A percentile compares a stretch with the other conserved stretches of the same genome.
Conservation (phyloP, 2,888 invertebrate genomes). For the Gastrophysa polygoni region DNA sequence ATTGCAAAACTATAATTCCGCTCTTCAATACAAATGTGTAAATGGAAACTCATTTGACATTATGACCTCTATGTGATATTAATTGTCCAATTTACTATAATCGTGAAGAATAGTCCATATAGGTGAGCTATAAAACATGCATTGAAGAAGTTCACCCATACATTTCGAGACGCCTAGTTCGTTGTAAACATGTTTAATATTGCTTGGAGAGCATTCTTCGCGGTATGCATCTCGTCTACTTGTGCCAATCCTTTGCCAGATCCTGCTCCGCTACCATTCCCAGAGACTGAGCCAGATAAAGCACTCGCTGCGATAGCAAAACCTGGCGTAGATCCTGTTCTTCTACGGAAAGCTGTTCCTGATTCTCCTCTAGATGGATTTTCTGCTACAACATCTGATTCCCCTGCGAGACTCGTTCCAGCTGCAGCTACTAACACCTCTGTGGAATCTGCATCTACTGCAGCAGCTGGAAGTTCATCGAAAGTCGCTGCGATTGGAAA, state of each 20-base stretch:
- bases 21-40: background rate
- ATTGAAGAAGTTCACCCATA: background rate
- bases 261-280: background rate
- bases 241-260: slow-evolving; percentile 4
- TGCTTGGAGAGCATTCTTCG: background rate
- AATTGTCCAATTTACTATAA: slow-evolving; percentile 16
- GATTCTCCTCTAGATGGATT: background rate
- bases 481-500: background rate
- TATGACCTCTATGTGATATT: slow-evolving; percentile 14
- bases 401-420: background rate
- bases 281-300: background rate
- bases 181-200: slow-evolving; percentile 2
- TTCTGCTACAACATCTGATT: background rate
- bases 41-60: background rate
- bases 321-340: background rate
- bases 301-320: background rate
- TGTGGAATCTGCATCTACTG: background rate
- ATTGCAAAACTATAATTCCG: background rate
- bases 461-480: background rate
- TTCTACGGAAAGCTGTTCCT: background rate
- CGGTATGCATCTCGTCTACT: background rate
- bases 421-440: background rate
- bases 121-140: background rate
- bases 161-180: slow-evolving; percentile 3
- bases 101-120: slow-evolving; percentile 4